Base-by-base conservation (phyloP, 2,797 vertebrate genomes). In the Enteromius afrohamiltoni region DNA sequence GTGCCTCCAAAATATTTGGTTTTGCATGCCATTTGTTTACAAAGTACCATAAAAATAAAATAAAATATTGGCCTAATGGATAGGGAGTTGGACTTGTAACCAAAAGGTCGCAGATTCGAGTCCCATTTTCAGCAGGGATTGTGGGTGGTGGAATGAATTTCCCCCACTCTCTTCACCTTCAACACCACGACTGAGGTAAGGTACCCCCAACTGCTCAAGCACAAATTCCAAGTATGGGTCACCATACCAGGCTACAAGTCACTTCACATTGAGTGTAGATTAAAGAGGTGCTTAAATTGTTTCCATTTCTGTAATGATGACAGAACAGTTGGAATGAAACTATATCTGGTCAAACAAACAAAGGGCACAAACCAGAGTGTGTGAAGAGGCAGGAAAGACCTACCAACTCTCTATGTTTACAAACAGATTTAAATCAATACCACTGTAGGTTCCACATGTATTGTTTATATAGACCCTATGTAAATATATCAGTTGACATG, bases 281-380 rank as follows among this genome's bases (percentile, higher is more conserved):
- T 77, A 83, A 83, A 70, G 65, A 8, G 49, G 13, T n/a, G 51
- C 19, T 42, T 69, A 68, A 69, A 69, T 70, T 37, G 26, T 69
- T 83, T 83, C 64, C 74, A 58, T n/a, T 31, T 77, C 34, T 68
- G 53, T 26, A 74, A 29, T 58, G 68, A 83, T 71, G 45, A 78
- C 47, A 79, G 47, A 78, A 58, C 80, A 82, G 60, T 9, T 69
- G 31, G 60, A 67, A 14, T 42, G 71, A 82, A 82, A 82, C 47
- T 42, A 13, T 75, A 67, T 60, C 49, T 69, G 81, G 73, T 62
- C 47, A 68, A 68, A 76, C 34, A 76, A 82, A 82, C 70, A 67
- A 75, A 64, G 29, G 45, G 34, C 34, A 67, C 13, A 58, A 75
- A 83, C 45, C n/a, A 55, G 47, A 37, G 31, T 45, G 14, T 5